Evolutionary conservation across 2,113 vertebrate species (phyloP), one percentile per base, ranked within the genome.

Genomic region (Xiphophorus hellerii): DNA sequence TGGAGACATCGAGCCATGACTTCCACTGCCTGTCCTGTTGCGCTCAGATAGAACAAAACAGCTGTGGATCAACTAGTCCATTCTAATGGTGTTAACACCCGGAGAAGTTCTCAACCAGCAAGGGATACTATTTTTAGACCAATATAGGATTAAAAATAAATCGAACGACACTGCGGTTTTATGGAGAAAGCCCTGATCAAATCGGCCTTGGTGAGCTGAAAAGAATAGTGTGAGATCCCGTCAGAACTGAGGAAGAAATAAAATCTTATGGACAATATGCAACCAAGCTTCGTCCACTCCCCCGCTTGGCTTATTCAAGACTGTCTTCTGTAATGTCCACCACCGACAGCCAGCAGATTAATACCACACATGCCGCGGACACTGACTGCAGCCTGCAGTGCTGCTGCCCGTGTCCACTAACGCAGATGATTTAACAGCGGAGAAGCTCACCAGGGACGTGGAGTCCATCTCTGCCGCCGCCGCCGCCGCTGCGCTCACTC

Each of bases 391-490:
- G 5, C 35, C 25, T 14, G 20, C 2, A 15, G 27, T 28, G 22
- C 42, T 48, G 17, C 44, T 48, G 44, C 5, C 14, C 17, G 1
- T 48, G 44, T 20, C 44, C 44, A 48, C 44, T 2, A 48, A 48
- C 44, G 44, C 15, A 48, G 5, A 17, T 48, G 54, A 15, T 62
- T 22, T n/a, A 62, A 44, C 54, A 62, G 35, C 30, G 73, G 25
- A 65, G 62, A 75, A n/a, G 48, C 93, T 92, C 88, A 95, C 94
- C 94, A 87, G 91, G 91, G 92, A 90, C 86, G 85, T 37, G 84
- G 91, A 92, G 84, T 95, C 94, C 94, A 95, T 95, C 84, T 87
- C 88, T 86, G 86, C 85, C 11, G 82, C 73, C 10, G 62, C 39
- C 10, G 62, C 37, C 12, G 39, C 12, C 64, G 76, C 83, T 75